phyloP scores from a whole-genome alignment of 2,888 invertebrate species.

The Cetonia aurata region DNA sequence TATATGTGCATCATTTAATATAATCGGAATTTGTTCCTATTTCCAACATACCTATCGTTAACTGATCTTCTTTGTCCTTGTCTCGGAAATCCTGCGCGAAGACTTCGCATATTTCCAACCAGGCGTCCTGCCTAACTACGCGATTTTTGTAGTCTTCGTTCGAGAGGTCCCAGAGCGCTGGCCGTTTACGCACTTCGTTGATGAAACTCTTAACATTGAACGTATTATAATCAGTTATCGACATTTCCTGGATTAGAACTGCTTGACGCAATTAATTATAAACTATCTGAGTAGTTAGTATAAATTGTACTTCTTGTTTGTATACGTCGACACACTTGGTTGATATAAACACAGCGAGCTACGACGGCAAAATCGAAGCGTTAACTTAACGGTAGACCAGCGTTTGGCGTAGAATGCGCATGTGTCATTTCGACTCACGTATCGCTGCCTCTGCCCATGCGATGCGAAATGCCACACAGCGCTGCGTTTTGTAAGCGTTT shows the following conservation, averaged over 20 bases:
- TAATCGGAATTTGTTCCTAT: not conserved
- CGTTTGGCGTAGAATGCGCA: not conserved
- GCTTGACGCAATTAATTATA: not conserved
- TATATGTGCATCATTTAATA: not conserved
- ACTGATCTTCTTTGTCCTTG: slow-evolving; percentile 16
- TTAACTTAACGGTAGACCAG: slow-evolving; percentile 7
- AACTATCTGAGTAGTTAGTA: not conserved
- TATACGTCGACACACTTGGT: not conserved
- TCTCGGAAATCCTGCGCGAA: slow-evolving; percentile 16
- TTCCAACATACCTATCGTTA: slow-evolving; percentile 22
- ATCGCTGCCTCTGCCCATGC: not conserved
- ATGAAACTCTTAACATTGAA: slow-evolving; percentile 21
- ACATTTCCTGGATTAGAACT: not conserved
- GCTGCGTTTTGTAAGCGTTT: slow-evolving; percentile 11
- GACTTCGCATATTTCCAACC: slow-evolving; percentile 13
- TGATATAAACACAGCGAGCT: too few relatives aligned
- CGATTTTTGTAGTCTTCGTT: slow-evolving; percentile 26
- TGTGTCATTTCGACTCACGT: slow-evolving; percentile 1
- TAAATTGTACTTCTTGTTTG: not conserved
- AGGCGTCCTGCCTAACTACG: slow-evolving; percentile 6
- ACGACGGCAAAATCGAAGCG: slow-evolving; percentile 20
- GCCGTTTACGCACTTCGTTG: slow-evolving; percentile 21
- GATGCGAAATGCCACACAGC: not conserved
- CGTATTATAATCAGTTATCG: not conserved
- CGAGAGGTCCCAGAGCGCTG: slow-evolving; percentile 28